These are phyloP conservation scores for Lagorchestes hirsutus DNA, from an alignment of 2,797 vertebrate species.

Conservation along the genomic window DNA sequence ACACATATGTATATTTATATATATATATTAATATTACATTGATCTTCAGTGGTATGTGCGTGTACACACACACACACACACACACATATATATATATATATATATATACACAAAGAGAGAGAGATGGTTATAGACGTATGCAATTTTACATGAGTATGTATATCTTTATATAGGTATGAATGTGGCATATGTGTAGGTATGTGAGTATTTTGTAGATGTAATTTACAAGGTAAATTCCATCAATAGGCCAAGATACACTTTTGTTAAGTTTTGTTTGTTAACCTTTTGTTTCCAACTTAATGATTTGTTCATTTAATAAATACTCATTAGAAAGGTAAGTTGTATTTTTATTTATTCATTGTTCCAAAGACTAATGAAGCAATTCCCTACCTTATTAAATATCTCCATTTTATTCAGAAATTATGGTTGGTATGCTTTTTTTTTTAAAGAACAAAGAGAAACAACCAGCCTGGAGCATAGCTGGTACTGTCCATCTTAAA, in stretches of 20 bases:
- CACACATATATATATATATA: too few species aligned
- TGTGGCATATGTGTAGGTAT: too few species aligned
- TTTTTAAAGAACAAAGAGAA: slow-evolving; percentile 8
- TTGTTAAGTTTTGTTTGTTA: slow-evolving; percentile 31
- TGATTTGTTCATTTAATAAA: slow-evolving; percentile 59
- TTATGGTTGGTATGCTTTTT: slow-evolving; percentile 17
- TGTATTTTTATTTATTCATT: slow-evolving; percentile 1
- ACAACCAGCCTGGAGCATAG: background rate
- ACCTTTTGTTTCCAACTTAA: slow-evolving; percentile 55
- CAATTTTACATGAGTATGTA: too few species aligned
- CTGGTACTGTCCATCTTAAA: slow-evolving; percentile 30
- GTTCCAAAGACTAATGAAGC: slow-evolving; percentile 12
- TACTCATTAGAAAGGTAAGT: slow-evolving; percentile 29
- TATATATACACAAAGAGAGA: too few species aligned
- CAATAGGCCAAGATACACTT: background rate
- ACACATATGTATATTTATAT: too few species aligned
- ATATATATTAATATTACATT: too few species aligned
- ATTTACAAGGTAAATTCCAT: background rate
- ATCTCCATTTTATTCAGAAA: slow-evolving; percentile 35
- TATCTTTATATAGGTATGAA: too few species aligned
- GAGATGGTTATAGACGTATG: background rate
- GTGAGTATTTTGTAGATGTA: background rate
- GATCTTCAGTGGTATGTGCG: background rate
- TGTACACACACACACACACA: too few species aligned
- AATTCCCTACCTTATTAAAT: slow-evolving; percentile 46